Percentiles rank a stretch among this genome's conserved stretches.
Conservation (phyloP, 2,888 invertebrate genomes). For the Platycheirus rosarum region DNA sequence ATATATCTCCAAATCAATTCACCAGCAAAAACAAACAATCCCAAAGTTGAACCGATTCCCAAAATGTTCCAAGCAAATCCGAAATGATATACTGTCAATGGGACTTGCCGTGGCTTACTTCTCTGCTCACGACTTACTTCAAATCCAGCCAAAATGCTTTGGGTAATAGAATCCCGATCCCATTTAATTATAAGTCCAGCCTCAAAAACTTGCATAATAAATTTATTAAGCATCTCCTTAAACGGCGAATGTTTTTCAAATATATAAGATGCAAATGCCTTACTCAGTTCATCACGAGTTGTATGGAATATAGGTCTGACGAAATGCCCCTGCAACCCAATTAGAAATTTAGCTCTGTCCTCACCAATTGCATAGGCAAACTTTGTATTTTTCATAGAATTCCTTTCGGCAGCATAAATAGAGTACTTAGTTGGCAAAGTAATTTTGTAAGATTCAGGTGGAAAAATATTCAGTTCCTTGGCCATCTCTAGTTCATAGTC, state of each 20-base stretch:
- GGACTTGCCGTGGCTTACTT: background rate
- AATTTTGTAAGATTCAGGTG: background rate
- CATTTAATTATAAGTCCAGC: conserved; percentile 41
- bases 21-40: background rate
- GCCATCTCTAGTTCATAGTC: background rate
- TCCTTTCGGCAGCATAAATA: background rate
- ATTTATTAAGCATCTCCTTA: conserved; percentile 14
- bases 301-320: background rate
- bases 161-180: background rate
- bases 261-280: background rate
- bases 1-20: too few relatives aligned
- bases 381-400: conserved; percentile 17
- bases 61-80: conserved; percentile 30
- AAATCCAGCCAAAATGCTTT: conserved; percentile 1
- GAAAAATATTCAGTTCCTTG: background rate
- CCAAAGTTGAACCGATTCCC: conserved; percentile 9
- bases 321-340: background rate
- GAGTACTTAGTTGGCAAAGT: background rate
- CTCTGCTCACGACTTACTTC: background rate
- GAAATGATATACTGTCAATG: background rate
- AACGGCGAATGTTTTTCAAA: conserved; percentile 28
- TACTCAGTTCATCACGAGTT: background rate
- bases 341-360: conserved; percentile 19
- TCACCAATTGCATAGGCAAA: background rate
- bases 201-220: conserved; percentile 22